Evolutionary conservation across 1,140 invertebrate genomes (phyloP).

Genomic region (Neocloeon triangulifer): DNA sequence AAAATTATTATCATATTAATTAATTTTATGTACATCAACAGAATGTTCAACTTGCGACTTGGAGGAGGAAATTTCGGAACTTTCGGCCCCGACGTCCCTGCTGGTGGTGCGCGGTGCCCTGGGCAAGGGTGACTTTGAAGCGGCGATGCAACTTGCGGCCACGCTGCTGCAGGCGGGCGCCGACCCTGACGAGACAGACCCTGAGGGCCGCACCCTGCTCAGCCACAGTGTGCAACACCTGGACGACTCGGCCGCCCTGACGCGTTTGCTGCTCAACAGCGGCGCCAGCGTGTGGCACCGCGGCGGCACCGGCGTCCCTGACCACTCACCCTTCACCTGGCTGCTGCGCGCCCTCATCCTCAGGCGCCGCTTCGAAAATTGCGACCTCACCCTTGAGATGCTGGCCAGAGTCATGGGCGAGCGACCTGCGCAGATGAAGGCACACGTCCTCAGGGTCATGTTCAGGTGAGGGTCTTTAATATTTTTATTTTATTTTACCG

Average conservation of each 20-base stretch:
- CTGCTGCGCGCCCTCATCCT: slow-evolving; percentile 12
- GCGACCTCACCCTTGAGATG: slow-evolving; percentile 9
- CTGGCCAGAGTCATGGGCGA: slow-evolving; percentile 13
- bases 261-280: slow-evolving; percentile 14
- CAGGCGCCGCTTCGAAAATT: slow-evolving; percentile 10
- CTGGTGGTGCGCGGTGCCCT: slow-evolving; percentile 13
- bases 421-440: slow-evolving; percentile 12
- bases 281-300: slow-evolving; percentile 15
- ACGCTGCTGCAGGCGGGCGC: slow-evolving; percentile 14
- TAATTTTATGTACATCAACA: too few species aligned
- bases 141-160: slow-evolving; percentile 11
- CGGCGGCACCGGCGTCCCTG: slow-evolving; percentile 4
- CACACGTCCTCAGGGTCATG: slow-evolving; percentile 14
- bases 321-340: slow-evolving; percentile 12
- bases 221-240: slow-evolving; percentile 15
- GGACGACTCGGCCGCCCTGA: slow-evolving; percentile 14
- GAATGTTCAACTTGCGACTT: too few species aligned
- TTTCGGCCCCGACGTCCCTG: too few species aligned
- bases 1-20: too few species aligned
- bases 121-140: slow-evolving; percentile 12
- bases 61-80: too few species aligned
- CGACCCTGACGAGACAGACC: slow-evolving; percentile 13
- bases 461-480: too few species aligned
- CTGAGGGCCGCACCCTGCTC: slow-evolving; percentile 13
- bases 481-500: too few species aligned